Conservation (phyloP, 2,113 vertebrate species). For the Laterallus jamaicensis region DNA sequence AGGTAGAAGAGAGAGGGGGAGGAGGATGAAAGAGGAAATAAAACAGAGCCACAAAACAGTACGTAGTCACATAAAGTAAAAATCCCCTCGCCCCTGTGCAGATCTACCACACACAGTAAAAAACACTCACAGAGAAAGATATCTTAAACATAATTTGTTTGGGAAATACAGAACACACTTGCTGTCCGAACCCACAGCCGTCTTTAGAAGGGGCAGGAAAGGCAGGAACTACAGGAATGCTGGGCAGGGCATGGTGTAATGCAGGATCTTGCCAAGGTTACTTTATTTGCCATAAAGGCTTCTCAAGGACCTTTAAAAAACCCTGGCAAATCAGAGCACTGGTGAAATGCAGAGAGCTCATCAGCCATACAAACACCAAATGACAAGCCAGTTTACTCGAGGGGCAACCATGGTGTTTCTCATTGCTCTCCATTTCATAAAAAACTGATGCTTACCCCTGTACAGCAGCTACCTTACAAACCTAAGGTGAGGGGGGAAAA, state of each 20-base stretch:
- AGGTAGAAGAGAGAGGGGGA: constrained; percentile 18
- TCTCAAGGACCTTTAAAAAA: constrained; percentile 22
- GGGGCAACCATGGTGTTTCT: background rate
- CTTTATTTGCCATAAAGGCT: background rate
- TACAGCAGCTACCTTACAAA: accelerated
- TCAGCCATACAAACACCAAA: background rate
- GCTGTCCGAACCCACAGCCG: background rate
- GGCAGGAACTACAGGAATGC: constrained; percentile 49
- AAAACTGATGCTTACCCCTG: background rate
- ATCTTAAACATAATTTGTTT: background rate
- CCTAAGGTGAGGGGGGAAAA: background rate
- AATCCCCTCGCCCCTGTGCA: background rate
- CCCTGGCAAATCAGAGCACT: background rate
- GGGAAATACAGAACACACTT: background rate
- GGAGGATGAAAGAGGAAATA: constrained; percentile 31
- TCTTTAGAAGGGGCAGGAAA: constrained; percentile 31
- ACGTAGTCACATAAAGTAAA: background rate
- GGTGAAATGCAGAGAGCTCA: background rate
- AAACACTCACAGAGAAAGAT: background rate
- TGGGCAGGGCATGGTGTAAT: constrained; percentile 24
- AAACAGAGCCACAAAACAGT: background rate
- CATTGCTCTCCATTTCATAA: accelerated
- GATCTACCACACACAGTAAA: background rate
- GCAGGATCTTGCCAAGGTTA: background rate
- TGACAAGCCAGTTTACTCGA: background rate